Evolutionary conservation across 2,797 vertebrate genomes (phyloP).

Genomic region (Neosilurus mollespiculum): DNA sequence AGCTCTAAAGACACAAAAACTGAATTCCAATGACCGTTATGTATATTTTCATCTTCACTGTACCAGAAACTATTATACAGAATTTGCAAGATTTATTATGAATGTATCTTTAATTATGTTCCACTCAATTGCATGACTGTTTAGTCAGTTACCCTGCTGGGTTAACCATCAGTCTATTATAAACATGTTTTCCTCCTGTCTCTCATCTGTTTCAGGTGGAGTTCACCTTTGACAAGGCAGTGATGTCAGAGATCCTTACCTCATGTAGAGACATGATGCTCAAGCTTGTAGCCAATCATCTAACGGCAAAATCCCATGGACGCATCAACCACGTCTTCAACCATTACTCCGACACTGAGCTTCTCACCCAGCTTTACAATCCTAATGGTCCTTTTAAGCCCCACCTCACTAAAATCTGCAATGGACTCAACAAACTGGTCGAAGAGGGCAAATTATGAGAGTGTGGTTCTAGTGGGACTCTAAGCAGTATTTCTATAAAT

Average conservation of each 20-base stretch:
- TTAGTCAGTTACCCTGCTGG: background rate
- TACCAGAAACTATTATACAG: background rate
- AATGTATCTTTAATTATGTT: background rate
- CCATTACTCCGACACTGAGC: conserved; percentile 80
- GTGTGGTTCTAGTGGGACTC: background rate
- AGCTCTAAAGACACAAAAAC: background rate
- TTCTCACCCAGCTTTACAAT: conserved; percentile 83
- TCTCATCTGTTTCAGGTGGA: conserved; percentile 73
- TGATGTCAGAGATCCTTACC: conserved; percentile 76
- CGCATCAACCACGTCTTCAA: conserved; percentile 89
- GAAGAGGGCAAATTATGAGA: conserved; percentile 79
- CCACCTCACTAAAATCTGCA: conserved; percentile 82
- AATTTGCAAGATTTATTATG: background rate
- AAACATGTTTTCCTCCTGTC: background rate
- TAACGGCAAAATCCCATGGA: conserved; percentile 84
- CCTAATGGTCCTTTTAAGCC: conserved; percentile 70
- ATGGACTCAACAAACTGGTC: conserved; percentile 82
- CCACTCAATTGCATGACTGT: too few relatives aligned
- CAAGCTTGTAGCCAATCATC: conserved; percentile 81
- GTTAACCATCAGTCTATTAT: background rate
- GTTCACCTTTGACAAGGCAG: conserved; percentile 85
- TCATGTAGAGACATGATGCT: conserved; percentile 82
- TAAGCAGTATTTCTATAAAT: conserved; percentile 27
- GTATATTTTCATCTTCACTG: background rate
- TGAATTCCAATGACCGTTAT: background rate